These are phyloP conservation scores for Oncorhynchus gorbuscha DNA, from an alignment of 2,113 vertebrate genomes.

Conservation along the genomic window DNA sequence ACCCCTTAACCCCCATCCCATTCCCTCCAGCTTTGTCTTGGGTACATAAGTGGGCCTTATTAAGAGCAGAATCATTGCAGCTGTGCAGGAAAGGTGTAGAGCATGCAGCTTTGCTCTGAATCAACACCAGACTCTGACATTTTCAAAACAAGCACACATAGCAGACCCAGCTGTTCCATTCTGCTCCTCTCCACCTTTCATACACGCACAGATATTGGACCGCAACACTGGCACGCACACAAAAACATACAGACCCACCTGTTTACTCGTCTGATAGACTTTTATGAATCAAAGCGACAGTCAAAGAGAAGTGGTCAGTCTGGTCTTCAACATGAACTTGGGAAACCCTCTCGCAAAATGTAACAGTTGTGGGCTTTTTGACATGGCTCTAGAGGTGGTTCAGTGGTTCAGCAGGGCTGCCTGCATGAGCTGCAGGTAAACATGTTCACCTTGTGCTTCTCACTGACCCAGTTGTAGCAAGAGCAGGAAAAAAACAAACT, in stretches of 20 bases:
- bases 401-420: neutral
- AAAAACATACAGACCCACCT: neutral
- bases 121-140: neutral
- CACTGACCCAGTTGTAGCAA: slow-evolving; percentile 45
- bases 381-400: neutral
- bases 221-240: neutral
- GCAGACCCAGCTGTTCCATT: neutral
- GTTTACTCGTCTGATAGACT: too few species aligned
- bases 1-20: too few species aligned
- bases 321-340: neutral
- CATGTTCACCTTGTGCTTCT: slow-evolving; percentile 30
- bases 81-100: too few species aligned
- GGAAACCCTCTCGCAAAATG: neutral
- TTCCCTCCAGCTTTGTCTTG: too few species aligned
- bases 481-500: slow-evolving; percentile 45
- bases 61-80: slow-evolving; percentile 10
- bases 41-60: too few species aligned
- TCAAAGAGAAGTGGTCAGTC: neutral
- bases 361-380: neutral
- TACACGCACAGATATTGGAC: neutral
- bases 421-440: slow-evolving; percentile 20
- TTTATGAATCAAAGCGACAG: neutral
- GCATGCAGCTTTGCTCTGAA: neutral
- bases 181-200: neutral
- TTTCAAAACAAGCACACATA: neutral